phyloP scores from a whole-genome alignment of 2,888 invertebrate species.

The Caenorhabditis plicata region DNA sequence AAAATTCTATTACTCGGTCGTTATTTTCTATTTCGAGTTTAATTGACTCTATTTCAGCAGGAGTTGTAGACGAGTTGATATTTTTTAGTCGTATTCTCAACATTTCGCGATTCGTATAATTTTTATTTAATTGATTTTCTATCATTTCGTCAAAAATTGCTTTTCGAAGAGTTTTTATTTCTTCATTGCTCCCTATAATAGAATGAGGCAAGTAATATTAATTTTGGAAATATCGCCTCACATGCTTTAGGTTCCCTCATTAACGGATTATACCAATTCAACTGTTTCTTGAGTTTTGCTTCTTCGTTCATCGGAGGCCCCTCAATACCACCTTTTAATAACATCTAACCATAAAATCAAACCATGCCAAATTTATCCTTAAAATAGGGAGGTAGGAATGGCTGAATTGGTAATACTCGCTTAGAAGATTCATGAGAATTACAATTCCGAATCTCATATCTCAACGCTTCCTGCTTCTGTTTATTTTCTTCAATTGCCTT shows the following conservation, averaged over 20 bases:
- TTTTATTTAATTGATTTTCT: slow-evolving; percentile 13
- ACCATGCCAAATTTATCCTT: slow-evolving; percentile 58
- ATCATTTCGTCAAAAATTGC: slow-evolving; percentile 27
- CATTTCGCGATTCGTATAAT: slow-evolving; percentile 28
- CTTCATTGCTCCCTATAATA: slow-evolving; percentile 23
- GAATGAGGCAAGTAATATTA: background rate
- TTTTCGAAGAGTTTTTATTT: slow-evolving; percentile 21
- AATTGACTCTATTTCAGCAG: slow-evolving; percentile 15
- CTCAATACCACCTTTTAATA: slow-evolving; percentile 18
- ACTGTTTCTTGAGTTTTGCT: slow-evolving; percentile 29
- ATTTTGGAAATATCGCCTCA: background rate
- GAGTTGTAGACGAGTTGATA: slow-evolving; percentile 12
- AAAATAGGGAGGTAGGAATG: slow-evolving; percentile 58
- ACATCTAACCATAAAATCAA: slow-evolving; percentile 1
- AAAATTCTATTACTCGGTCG: slow-evolving; percentile 22
- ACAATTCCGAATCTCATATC: background rate
- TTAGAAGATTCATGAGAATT: slow-evolving; percentile 11
- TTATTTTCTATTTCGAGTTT: slow-evolving; percentile 27
- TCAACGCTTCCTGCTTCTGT: slow-evolving; percentile 29
- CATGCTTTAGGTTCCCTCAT: slow-evolving; percentile 44
- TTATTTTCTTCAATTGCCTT: slow-evolving; percentile 33
- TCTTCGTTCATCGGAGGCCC: slow-evolving; percentile 50
- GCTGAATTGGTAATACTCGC: slow-evolving; percentile 33
- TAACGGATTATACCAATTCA: slow-evolving; percentile 42
- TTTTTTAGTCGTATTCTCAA: slow-evolving; percentile 6